A percentile compares a stretch with the other conserved stretches of the same genome.
These are phyloP conservation scores for Poicephalus meyeri DNA, from an alignment of 2,113 vertebrate species.

Conservation along the genomic window DNA sequence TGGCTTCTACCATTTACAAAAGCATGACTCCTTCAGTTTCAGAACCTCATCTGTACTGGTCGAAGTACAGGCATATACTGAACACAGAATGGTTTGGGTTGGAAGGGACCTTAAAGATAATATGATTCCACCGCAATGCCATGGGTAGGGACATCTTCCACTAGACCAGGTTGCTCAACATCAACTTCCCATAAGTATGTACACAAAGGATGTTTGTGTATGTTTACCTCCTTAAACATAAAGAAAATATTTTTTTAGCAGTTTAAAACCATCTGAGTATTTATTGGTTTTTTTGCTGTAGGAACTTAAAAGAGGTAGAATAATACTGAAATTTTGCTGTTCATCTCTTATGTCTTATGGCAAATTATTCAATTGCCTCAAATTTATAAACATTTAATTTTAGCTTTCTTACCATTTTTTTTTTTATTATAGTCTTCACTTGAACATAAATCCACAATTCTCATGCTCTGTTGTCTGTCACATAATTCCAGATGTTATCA, in stretches of 20 bases:
- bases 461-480: background rate
- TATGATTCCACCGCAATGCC: background rate
- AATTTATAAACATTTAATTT: slow-evolving; percentile 1
- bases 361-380: background rate
- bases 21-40: background rate
- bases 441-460: background rate
- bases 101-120: background rate
- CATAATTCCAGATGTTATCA: background rate
- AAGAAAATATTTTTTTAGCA: background rate
- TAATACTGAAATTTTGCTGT: background rate
- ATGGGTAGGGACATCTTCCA: background rate
- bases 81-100: background rate
- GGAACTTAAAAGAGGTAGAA: background rate
- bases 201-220: background rate
- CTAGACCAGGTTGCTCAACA: background rate
- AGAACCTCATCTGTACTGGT: background rate
- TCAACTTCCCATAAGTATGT: background rate
- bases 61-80: background rate
- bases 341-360: background rate
- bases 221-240: background rate
- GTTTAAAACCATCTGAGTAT: background rate
- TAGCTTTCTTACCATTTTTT: slow-evolving; percentile 9
- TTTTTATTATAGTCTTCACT: background rate
- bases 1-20: background rate
- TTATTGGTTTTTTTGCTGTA: background rate